Evolutionary conservation across 2,888 invertebrate species (phyloP).

Genomic region (Calameuta filiformis): DNA sequence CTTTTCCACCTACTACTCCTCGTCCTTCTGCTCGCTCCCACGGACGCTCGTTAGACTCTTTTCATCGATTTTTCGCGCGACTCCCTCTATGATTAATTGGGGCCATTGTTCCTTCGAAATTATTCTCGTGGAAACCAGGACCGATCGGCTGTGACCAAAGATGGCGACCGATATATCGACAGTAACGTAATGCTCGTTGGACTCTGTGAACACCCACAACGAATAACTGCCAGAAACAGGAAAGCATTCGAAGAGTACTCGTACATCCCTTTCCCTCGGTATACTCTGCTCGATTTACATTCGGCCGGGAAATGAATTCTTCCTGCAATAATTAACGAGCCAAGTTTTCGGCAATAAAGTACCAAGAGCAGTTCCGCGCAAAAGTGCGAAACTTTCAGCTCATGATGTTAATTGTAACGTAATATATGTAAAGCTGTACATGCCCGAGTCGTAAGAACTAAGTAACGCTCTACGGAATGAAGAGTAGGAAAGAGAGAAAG

Average conservation of each 20-base stretch:
- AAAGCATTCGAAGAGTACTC: background rate
- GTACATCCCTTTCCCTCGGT: background rate
- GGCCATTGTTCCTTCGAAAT: slow-evolving; percentile 29
- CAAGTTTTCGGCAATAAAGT: slow-evolving; percentile 43
- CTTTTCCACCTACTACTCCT: slow-evolving; percentile 11
- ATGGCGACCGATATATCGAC: background rate
- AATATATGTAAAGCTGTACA: slow-evolving; percentile 46
- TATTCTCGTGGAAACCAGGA: background rate
- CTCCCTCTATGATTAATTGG: slow-evolving; percentile 37
- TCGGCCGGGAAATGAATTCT: slow-evolving; percentile 37
- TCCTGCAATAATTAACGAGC: slow-evolving; percentile 43
- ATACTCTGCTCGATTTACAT: slow-evolving; percentile 31
- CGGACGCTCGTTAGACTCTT: slow-evolving; percentile 32
- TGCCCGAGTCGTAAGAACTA: slow-evolving; percentile 34
- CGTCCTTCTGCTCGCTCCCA: slow-evolving; percentile 10
- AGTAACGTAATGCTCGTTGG: background rate
- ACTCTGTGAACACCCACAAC: background rate
- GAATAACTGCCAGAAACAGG: background rate
- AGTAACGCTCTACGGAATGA: slow-evolving; percentile 25
- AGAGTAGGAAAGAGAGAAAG: slow-evolving; percentile 14
- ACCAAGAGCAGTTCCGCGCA: slow-evolving; percentile 22
- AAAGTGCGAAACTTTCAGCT: slow-evolving; percentile 40
- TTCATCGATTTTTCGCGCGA: slow-evolving; percentile 28
- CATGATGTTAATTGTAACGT: slow-evolving; percentile 50
- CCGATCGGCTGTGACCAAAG: background rate